Evolutionary conservation across 2,888 invertebrate species (phyloP), one percentile per base, ranked within the genome.

Genomic region (Athetis lepigone): DNA sequence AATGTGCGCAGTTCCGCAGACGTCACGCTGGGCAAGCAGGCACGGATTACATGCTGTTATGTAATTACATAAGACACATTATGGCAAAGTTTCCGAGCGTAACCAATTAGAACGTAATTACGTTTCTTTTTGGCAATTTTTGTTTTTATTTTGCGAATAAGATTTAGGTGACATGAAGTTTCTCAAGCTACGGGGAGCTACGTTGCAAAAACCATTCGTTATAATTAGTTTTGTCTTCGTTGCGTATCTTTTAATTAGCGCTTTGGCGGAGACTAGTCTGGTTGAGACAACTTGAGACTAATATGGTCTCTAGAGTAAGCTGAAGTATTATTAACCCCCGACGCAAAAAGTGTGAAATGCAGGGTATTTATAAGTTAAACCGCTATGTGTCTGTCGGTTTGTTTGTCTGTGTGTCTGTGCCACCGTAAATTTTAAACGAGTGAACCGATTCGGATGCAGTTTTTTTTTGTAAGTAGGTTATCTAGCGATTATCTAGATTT

Each of bases 51-150:
- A 46, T 21, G 23, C 19, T 74, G n/a, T 58, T 75, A 52, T 25
- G 11, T 49, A 59, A 59, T 52, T 43, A 70, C 18, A 52, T 43
- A 40, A 63, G 47, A 52, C 27, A 47, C 58, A 64, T 70, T 56
- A 61, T 65, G 36, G 21, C 42, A 47, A 59, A 51, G 36, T 52
- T 70, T 46, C 39, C 58, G 52, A 78, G 71, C 75, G 60, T 75
- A 57, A 62, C 76, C 63, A 76, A 72, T 76, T 72, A 79, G 45
- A 66, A 75, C 64, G 62, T 42, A 54, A 56, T 67, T 65, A 45
- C 50, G 51, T 61, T 75, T 63, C 57, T 56, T 61, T 49, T 60
- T 51, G 8, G 43, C 8, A 3, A 16, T 52, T 68, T 67, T 67
- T 18, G 27, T 52, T 72, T 64, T 57, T 56, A 50, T n/a, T 51